Conservation (phyloP, 2,113 vertebrate species). For the Asarcornis scutulata region DNA sequence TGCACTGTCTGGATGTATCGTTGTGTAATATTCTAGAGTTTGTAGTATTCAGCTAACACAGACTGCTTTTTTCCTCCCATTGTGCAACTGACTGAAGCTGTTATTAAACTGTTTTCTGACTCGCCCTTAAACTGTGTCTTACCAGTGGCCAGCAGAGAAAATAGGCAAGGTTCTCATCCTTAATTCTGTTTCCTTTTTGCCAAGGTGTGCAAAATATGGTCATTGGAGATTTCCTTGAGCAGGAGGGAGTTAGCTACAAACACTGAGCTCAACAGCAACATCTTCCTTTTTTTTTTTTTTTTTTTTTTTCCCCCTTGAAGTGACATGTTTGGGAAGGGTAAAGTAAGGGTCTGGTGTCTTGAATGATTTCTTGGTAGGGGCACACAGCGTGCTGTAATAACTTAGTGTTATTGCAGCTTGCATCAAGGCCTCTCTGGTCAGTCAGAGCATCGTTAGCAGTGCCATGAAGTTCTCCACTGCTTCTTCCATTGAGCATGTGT, state of each 20-base stretch:
- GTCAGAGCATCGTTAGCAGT: background rate
- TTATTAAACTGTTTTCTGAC: background rate
- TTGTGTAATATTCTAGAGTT: background rate
- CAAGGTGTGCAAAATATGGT: background rate
- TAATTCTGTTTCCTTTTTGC: background rate
- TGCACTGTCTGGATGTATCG: background rate
- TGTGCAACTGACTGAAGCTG: background rate
- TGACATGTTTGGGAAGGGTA: background rate
- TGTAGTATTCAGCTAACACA: background rate
- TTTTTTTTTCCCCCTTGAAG: background rate
- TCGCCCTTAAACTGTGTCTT: background rate
- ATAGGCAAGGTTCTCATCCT: background rate
- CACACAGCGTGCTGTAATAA: background rate
- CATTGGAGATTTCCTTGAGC: background rate
- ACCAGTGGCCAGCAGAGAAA: background rate
- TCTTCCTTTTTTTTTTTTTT: background rate
- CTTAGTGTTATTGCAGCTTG: background rate
- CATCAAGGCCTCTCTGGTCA: background rate
- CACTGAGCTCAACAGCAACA: background rate
- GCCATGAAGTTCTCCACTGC: background rate
- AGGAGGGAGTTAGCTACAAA: background rate
- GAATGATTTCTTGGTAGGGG: background rate
- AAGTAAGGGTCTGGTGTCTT: background rate
- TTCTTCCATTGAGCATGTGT: background rate
- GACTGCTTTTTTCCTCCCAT: background rate